Percentiles rank a stretch among this genome's conserved stretches.
Evolutionary conservation across 1,140 invertebrate genomes (phyloP).

Genomic region (Trypoxylus dichotomus): DNA sequence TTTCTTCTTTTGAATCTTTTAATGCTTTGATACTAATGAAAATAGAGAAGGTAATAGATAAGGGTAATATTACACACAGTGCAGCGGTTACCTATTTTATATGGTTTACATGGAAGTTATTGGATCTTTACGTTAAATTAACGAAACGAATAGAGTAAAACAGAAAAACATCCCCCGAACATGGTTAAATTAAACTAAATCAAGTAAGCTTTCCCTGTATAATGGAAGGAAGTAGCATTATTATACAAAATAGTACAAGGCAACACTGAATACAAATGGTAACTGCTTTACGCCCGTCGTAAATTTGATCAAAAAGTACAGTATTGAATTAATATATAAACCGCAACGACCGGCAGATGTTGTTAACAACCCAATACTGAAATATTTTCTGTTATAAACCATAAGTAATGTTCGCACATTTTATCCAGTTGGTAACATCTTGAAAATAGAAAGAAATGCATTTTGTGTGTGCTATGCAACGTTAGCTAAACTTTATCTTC

Average conservation of each 20-base stretch:
- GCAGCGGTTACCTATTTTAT: no score
- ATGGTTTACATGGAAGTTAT: no score
- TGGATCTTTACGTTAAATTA: no score
- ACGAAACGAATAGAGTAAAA: no score
- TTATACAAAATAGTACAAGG: not conserved
- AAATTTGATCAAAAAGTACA: not conserved
- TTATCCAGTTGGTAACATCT: not conserved
- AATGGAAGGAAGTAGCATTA: not conserved
- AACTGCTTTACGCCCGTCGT: not conserved
- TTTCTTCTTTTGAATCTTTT: no score
- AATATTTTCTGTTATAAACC: not conserved
- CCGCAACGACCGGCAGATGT: not conserved
- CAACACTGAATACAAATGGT: not conserved
- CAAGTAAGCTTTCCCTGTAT: not conserved
- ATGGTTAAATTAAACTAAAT: not conserved
- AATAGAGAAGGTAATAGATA: no score
- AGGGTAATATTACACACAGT: no score
- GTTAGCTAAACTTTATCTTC: not conserved
- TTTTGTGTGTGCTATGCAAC: not conserved
- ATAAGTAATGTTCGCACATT: not conserved
- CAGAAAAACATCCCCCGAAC: not conserved
- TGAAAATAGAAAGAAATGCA: not conserved
- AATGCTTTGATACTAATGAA: no score
- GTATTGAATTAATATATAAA: conserved; percentile 6
- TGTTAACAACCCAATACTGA: conserved; percentile 13